These are phyloP conservation scores for Limnephilus lunatus DNA, from an alignment of 2,888 invertebrate species.

Conservation along the genomic window DNA sequence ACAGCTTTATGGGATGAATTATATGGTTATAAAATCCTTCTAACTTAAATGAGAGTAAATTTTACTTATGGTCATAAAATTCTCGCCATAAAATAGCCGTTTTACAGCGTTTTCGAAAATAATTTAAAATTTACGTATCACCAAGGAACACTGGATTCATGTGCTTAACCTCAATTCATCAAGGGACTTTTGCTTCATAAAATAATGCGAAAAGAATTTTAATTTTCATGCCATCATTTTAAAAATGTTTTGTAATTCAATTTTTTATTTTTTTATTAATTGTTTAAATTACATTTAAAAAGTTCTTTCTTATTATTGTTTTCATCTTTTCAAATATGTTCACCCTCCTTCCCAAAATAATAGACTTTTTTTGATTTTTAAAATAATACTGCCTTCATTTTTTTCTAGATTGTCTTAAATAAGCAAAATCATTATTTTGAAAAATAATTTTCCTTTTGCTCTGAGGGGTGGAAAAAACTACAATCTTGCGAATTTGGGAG, in stretches of 20 bases:
- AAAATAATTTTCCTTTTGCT: not conserved
- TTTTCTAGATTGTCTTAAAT: not conserved
- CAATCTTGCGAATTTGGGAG: too few relatives aligned
- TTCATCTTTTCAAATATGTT: not conserved
- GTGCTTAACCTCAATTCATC: not conserved
- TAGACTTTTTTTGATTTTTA: not conserved
- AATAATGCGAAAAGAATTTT: not conserved
- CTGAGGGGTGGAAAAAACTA: not conserved
- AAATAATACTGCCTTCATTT: not conserved
- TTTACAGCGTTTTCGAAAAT: slow-evolving; percentile 17
- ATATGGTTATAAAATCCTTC: slow-evolving; percentile 27
- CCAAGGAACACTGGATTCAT: slow-evolving; percentile 9
- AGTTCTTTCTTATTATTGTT: not conserved
- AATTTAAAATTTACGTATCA: slow-evolving; percentile 24
- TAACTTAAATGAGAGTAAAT: slow-evolving; percentile 38
- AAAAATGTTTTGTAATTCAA: not conserved
- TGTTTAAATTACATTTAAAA: not conserved
- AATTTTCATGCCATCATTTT: not conserved
- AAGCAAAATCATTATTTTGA: not conserved
- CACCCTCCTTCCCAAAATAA: not conserved
- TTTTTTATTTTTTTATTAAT: not conserved
- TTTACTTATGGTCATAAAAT: slow-evolving; percentile 34
- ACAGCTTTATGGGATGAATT: slow-evolving; percentile 2
- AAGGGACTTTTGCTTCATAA: not conserved
- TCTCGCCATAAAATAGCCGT: slow-evolving; percentile 29